phyloP scores from a whole-genome alignment of 2,797 vertebrate species.

The Scyliorhinus canicula region DNA sequence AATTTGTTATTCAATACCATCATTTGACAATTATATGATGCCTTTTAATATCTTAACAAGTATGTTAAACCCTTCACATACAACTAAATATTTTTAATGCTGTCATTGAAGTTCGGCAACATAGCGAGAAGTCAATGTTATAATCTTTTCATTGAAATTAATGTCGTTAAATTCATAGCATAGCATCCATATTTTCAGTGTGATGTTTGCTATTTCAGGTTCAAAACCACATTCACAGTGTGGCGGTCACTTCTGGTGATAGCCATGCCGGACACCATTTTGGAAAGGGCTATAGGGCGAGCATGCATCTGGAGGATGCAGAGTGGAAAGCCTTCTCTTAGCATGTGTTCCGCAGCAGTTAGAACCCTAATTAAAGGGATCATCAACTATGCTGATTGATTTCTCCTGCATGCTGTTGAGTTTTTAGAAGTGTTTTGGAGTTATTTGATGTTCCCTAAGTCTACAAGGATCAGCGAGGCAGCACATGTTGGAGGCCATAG shows the following conservation, averaged over 20 bases:
- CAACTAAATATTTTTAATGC: not conserved
- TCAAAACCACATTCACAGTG: not conserved
- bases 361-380: not conserved
- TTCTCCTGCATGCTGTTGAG: not conserved
- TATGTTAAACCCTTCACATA: not conserved
- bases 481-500: not conserved
- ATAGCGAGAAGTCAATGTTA: not conserved
- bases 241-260: not conserved
- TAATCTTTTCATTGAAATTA: not conserved
- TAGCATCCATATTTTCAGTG: not conserved
- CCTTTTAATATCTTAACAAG: not conserved
- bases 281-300: not conserved
- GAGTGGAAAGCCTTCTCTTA: not conserved
- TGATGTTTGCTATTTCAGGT: not conserved
- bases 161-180: not conserved
- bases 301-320: not conserved
- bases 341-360: not conserved
- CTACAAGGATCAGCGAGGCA: not conserved
- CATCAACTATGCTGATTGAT: not conserved
- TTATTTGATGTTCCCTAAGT: not conserved
- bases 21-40: not conserved
- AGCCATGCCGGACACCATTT: not conserved
- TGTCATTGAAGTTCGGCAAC: not conserved
- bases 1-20: not conserved
- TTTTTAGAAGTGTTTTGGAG: not conserved